Evolutionary conservation across 2,797 vertebrate genomes (phyloP).

Genomic region (Pseudochirops cupreus): DNA sequence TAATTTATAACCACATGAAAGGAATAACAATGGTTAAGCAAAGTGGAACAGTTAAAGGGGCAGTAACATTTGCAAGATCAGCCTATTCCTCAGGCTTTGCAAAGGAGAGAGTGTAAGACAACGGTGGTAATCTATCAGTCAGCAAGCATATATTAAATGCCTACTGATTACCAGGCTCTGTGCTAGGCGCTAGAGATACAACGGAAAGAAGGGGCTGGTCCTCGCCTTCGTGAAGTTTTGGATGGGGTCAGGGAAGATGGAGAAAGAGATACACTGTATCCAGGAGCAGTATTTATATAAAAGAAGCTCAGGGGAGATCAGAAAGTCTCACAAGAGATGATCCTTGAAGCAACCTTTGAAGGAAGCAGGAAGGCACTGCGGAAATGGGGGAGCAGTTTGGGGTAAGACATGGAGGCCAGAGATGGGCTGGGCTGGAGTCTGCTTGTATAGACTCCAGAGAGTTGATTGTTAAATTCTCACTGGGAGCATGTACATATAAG

Average conservation of each 20-base stretch:
- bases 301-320: neutral
- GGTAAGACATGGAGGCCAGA: neutral
- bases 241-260: neutral
- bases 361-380: neutral
- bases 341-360: neutral
- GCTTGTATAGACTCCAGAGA: neutral
- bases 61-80: neutral
- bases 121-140: neutral
- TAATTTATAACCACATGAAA: slow-evolving; percentile 34
- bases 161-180: neutral
- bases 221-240: neutral
- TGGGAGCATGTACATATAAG: neutral
- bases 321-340: neutral
- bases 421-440: neutral
- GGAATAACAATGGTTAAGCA: slow-evolving; percentile 16
- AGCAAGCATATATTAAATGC: neutral
- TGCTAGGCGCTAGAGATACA: neutral
- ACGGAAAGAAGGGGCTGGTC: neutral
- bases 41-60: slow-evolving; percentile 35
- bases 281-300: neutral
- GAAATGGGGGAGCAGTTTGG: neutral
- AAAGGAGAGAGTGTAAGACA: slow-evolving; percentile 4
- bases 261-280: neutral
- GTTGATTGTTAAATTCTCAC: neutral
- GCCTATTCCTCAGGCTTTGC: slow-evolving; percentile 4